Evolutionary conservation across 2,888 invertebrate species (phyloP), one percentile per base, ranked within the genome.

Genomic region (Brachycybe producta): DNA sequence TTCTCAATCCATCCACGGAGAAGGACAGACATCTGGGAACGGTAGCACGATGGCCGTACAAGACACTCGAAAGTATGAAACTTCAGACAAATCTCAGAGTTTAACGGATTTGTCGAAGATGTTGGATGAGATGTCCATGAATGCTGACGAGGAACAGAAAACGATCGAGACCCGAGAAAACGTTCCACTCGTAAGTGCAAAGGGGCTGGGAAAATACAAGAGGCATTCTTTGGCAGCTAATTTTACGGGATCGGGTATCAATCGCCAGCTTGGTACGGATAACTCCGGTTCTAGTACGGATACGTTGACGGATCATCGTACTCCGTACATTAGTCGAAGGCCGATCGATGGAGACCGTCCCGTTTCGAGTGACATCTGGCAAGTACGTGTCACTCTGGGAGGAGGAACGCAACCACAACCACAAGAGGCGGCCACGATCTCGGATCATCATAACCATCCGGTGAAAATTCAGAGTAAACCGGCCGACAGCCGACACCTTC

Each of bases 1-100:
- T 55, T 86, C 86, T 2, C 70, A 84, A 43, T 87, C 87, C 0
- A 87, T 85, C 0, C 87, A 87, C 64, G 79, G 87, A 55, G 82
- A 83, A 53, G 79, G 79, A 54, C 72, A 84, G 61, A 79, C 84
- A 52, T 3, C 32, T 15, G 34, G 34, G 34, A 30, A 8, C 30
- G 30, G 30, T 3, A 34, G 30, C 27, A 24, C 19, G 27, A 17
- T 4, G 27, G 23, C 43, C 38, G 17, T 21, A 19, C 19, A 26
- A 35, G 24, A n/a, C 3, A 23, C 11, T 8, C 17, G 27, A 15
- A 15, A 26, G 5, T 34, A n/a, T 7, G 23, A 34, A n/a, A 30
- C 24, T 11, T 28, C 30, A 23, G 54, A 54, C 15, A 45, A 52
- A 61, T 74, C 78, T 1, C 73, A 76, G 45, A 78, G 77, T 61